These are phyloP conservation scores for Stegophylla sp. DNA, from an alignment of 2,888 invertebrate species.

Conservation along the genomic window DNA sequence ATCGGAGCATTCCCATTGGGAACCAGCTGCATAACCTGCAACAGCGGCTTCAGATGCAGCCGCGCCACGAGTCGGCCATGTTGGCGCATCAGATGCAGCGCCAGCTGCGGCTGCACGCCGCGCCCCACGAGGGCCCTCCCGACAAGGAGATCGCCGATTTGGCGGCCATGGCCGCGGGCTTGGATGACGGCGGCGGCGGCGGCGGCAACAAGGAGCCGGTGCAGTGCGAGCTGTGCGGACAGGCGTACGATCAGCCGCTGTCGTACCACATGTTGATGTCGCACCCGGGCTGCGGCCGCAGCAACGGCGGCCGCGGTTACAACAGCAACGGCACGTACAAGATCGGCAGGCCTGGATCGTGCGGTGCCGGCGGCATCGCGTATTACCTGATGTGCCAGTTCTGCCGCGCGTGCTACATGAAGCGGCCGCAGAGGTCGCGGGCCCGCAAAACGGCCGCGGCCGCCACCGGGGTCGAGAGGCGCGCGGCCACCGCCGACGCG, in stretches of 20 bases:
- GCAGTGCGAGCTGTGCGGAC: conserved; percentile 86
- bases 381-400: conserved; percentile 93
- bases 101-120: too few species aligned
- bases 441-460: conserved; percentile 11
- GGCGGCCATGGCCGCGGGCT: too few species aligned
- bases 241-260: conserved; percentile 78
- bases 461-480: not conserved
- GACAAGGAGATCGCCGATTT: too few species aligned
- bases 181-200: conserved; percentile 59
- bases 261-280: conserved; percentile 89
- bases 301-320: conserved; percentile 87
- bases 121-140: too few species aligned
- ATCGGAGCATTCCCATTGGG: too few species aligned
- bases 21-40: conserved; percentile 60
- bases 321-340: conserved; percentile 89
- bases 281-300: conserved; percentile 90
- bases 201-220: conserved; percentile 65
- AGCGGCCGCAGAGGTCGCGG: conserved; percentile 6
- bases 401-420: conserved; percentile 68
- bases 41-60: conserved; percentile 8
- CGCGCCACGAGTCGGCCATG: not conserved
- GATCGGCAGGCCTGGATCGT: conserved; percentile 86
- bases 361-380: conserved; percentile 84
- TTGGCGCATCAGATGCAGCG: too few species aligned
- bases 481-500: not conserved